These are phyloP conservation scores for Sesia bembeciformis DNA, from an alignment of 2,888 invertebrate species.

Conservation along the genomic window DNA sequence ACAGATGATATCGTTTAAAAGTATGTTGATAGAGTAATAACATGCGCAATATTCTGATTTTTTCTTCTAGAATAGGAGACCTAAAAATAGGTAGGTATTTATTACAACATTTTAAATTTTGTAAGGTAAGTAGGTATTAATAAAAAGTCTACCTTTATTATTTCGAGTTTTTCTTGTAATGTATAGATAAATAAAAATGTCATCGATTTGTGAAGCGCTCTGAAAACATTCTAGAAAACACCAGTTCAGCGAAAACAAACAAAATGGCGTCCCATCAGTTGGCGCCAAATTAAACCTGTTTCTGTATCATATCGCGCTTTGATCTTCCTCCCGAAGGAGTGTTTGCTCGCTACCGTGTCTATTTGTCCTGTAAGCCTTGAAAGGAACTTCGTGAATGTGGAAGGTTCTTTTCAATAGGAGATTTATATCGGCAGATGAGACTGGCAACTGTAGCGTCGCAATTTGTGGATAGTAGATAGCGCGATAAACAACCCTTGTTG, in stretches of 20 bases:
- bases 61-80: no score
- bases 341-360: slow-evolving; percentile 49
- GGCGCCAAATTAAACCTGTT: slow-evolving; percentile 67
- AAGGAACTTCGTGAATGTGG: slow-evolving; percentile 51
- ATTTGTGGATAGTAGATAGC: slow-evolving; percentile 65
- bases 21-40: no score
- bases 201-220: no score
- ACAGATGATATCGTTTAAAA: no score
- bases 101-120: no score
- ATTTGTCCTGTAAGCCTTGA: slow-evolving; percentile 55
- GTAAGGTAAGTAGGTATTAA: no score
- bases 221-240: no score
- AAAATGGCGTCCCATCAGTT: slow-evolving; percentile 58
- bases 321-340: slow-evolving; percentile 59
- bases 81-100: no score
- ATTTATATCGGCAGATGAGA: slow-evolving; percentile 60
- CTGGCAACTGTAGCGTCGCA: slow-evolving; percentile 56
- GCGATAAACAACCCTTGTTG: slow-evolving; percentile 34
- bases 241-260: slow-evolving; percentile 9
- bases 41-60: no score
- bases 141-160: no score
- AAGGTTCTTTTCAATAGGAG: slow-evolving; percentile 50
- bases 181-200: no score
- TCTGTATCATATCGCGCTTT: slow-evolving; percentile 67
- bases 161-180: no score